Evolutionary conservation across 2,888 invertebrate genomes (phyloP), one percentile per base, ranked within the genome.

Genomic region (Melieria crassipennis): DNA sequence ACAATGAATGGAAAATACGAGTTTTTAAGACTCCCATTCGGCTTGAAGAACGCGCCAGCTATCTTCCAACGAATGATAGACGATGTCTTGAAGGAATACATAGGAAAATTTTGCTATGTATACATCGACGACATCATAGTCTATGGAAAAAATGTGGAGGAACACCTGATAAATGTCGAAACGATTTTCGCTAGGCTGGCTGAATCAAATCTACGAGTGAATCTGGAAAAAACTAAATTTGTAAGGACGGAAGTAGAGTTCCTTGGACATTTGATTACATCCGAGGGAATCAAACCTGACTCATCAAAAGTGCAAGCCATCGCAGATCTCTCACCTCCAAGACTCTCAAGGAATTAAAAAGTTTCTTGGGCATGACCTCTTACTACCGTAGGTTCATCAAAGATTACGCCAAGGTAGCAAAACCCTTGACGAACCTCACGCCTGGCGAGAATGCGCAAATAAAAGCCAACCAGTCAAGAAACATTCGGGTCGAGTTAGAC

Each of bases 331-430:
- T 56, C 13, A 7, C 67, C 65, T 4, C 75, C 71, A 64, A 56
- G 1, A 76, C 73, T 48, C 4, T 75, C 7, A 75, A 74, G 48
- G 71, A 76, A 50, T 46, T 74, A 5, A 73, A 77, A 60, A 65
- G 72, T 11, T 75, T 75, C 45, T 2, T 57, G 0, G 71, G 68
- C 1, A 50, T 72, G 63, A 63, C 73, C 4, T 73, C 71, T 6
- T 62, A 61, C 1, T 78, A 75, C 48, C n/a, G n/a, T n/a, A 73
- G 70, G n/a, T 75, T 76, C 57, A 7, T 11, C n/a, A 7, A 1
- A 3, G 13, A 65, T 11, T 52, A 52, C 30, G 9, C 11, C 7
- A 57, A 57, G 16, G n/a, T 11, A 1, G 13, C 13, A 2, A 57
- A 7, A 7, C 13, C 57, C 2, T 48, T 16, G 16, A 16, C 16